These are phyloP conservation scores for Drosophila nr. fundita DNA, from an alignment of 2,888 invertebrate species.

Conservation along the genomic window DNA sequence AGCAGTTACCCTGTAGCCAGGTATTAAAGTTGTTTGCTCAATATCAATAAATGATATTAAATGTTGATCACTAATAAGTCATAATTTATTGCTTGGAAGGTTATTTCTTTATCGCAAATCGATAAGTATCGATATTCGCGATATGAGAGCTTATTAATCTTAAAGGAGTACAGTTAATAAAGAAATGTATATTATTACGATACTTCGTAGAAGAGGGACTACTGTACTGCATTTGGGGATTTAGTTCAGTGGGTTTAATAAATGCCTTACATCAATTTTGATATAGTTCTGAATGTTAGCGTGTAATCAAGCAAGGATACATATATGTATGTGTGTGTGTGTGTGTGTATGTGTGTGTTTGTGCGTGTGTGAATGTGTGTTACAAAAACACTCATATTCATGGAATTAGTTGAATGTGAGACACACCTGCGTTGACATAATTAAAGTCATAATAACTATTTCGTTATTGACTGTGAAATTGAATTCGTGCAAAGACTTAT, in stretches of 20 bases:
- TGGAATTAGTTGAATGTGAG: not conserved
- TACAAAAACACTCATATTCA: not conserved
- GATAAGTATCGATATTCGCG: not conserved
- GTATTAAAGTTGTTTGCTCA: not conserved
- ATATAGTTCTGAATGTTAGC: not conserved
- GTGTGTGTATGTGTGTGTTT: fast-evolving
- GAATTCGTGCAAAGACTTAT: not conserved
- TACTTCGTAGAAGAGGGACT: not conserved
- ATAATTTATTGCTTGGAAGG: not conserved
- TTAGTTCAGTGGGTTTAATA: not conserved
- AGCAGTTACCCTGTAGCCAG: not conserved
- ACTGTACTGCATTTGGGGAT: not conserved
- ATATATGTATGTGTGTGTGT: too few relatives aligned
- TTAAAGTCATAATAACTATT: slow-evolving; percentile 5
- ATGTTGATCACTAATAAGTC: not conserved
- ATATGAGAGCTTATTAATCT: not conserved
- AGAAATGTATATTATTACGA: not conserved
- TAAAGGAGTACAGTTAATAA: not conserved
- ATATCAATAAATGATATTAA: not conserved
- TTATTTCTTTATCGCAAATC: not conserved
- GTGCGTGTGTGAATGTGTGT: not conserved
- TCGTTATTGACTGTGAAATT: not conserved
- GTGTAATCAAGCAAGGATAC: not conserved
- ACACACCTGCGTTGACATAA: slow-evolving; percentile 4
- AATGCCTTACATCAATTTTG: not conserved